phyloP scores from a whole-genome alignment of 2,113 vertebrate genomes.

The Phylloscopus trochilus region DNA sequence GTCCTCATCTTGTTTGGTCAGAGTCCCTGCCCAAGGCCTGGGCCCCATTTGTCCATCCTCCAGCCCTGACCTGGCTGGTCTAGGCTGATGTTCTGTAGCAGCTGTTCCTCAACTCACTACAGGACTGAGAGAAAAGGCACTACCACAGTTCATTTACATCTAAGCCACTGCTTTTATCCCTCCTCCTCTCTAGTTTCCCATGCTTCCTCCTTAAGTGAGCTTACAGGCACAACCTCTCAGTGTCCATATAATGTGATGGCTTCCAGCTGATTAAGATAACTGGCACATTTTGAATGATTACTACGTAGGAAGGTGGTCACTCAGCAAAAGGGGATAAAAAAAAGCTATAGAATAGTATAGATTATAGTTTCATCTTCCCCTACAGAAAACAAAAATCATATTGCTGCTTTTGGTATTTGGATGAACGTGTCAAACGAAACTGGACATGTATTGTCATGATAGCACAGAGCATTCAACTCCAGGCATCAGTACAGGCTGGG shows the following conservation, averaged over 20 bases:
- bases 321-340: background rate
- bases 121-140: background rate
- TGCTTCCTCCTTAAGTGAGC: background rate
- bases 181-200: background rate
- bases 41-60: background rate
- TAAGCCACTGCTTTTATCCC: background rate
- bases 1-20: accelerated
- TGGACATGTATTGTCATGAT: background rate
- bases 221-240: background rate
- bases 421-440: background rate
- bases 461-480: background rate
- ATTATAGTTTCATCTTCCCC: background rate
- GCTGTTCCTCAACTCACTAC: background rate
- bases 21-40: background rate
- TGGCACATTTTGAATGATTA: background rate
- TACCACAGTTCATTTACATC: accelerated
- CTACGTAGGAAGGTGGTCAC: background rate
- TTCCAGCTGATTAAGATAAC: background rate
- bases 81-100: background rate
- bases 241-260: background rate
- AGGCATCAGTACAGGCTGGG: background rate
- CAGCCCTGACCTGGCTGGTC: background rate
- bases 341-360: background rate
- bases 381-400: background rate
- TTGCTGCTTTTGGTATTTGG: background rate